phyloP scores from a whole-genome alignment of 2,113 vertebrate species.

The Sinocyclocheilus anshuiensis region DNA sequence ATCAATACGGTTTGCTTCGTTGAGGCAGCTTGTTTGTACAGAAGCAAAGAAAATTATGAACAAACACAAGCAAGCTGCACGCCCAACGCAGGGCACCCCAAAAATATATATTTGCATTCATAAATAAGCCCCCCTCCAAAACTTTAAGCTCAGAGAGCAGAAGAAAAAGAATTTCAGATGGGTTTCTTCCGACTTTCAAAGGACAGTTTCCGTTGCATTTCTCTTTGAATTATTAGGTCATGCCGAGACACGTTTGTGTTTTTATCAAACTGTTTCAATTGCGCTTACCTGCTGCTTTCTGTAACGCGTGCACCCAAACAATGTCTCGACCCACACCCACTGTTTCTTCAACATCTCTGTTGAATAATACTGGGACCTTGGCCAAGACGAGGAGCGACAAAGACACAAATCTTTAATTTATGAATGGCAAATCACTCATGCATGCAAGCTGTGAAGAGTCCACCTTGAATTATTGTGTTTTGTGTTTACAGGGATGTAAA shows the following conservation, averaged over 20 bases:
- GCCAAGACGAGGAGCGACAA: conserved; percentile 31
- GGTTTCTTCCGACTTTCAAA: conserved; percentile 9
- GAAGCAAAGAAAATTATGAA: conserved; percentile 26
- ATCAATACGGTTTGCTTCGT: conserved; percentile 24
- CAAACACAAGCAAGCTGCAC: not conserved
- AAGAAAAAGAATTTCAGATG: conserved; percentile 17
- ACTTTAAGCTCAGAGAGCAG: not conserved
- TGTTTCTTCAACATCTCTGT: conserved; percentile 38
- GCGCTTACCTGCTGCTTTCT: conserved; percentile 25
- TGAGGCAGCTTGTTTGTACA: conserved; percentile 26
- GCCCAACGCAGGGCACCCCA: not conserved
- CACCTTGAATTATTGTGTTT: conserved; percentile 55
- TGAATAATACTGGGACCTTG: conserved; percentile 48
- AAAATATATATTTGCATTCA: conserved; percentile 5
- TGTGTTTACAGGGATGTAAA: conserved; percentile 44
- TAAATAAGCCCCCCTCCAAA: not conserved
- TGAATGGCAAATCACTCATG: conserved; percentile 61
- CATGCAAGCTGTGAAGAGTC: conserved; percentile 31
- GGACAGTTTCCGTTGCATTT: not conserved
- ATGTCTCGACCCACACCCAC: conserved; percentile 30
- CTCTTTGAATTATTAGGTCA: conserved; percentile 12
- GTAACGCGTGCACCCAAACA: not conserved
- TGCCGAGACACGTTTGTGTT: conserved; percentile 31
- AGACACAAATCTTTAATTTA: conserved; percentile 63
- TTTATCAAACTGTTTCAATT: conserved; percentile 14